Base-by-base conservation (phyloP, 30 jellyfish, hydroid and myxozoan species). In the Aurelia sp. region DNA sequence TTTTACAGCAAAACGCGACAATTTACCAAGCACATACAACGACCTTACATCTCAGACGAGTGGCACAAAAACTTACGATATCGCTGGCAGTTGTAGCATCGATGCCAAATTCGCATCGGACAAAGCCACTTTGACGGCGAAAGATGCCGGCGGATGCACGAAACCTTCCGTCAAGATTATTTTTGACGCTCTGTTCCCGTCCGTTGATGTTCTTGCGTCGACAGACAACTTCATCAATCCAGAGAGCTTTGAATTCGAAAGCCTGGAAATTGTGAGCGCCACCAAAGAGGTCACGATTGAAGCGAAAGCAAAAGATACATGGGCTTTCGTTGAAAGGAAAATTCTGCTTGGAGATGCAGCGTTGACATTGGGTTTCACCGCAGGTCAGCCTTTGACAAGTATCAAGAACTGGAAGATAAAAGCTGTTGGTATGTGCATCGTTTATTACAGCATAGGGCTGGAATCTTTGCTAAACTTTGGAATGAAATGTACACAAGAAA, bases 161-260 rank as follows among this genome's bases (percentile, higher is more conserved):
- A 72, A 75, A 64, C 96, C 96, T 35, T 87, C 96, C 2, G 44
- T 87, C 59, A 75, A 80, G 24, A 67, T 41, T 10, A 78, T 87
- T 15, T 75, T 76, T 63, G 63, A 27, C 30, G 50, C 19, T 24
- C 38, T 87, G 55, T 87, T 87, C 68, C 96, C 96, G 8, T 7
- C 85, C 2, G 74, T 87, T 75, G 53, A 64, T 8, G 75, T 87
- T 15, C 41, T 18, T 12, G 80, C 33, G 30, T 67, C 96, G 30
- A 60, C 96, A 13, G 74, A 67, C 44, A 22, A 66, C 16, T 87
- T 87, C 63, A 87, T 87, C 69, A 13, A 44, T 30, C 79, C 96
- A 4, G 96, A 87, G 21, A 53, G 59, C 15, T 87, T 72, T 76
- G 76, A 74, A 59, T 44, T 87, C 20, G 81, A 66, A 5, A 67